phyloP scores from a whole-genome alignment of 1,140 invertebrate species.

The Leptopilina boulardi region DNA sequence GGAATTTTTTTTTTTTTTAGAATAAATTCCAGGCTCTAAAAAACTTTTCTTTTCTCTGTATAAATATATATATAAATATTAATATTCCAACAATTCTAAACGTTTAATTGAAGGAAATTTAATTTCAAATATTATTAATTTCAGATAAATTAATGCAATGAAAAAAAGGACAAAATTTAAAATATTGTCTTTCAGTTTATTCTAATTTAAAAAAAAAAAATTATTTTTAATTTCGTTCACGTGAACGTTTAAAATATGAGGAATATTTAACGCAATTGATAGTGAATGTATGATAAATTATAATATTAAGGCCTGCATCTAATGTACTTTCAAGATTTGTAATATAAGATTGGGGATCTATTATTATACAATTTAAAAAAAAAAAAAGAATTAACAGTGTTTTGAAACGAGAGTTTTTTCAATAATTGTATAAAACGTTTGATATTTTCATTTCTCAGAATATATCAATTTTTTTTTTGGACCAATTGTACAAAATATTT shows the following conservation, averaged over 20 bases:
- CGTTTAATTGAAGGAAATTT: no score
- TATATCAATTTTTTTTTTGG: neutral
- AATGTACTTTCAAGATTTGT: conserved; percentile 57
- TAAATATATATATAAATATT: conserved; percentile 59
- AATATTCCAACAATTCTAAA: conserved; percentile 22
- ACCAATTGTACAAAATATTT: conserved; percentile 57
- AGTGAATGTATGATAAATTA: conserved; percentile 53
- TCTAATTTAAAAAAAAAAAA: no score
- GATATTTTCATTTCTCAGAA: conserved; percentile 50
- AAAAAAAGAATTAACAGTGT: conserved; percentile 39
- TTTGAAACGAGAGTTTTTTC: neutral
- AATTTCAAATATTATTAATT: no score
- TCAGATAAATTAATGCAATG: no score
- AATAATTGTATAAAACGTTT: conserved; percentile 22
- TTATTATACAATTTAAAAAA: conserved; percentile 41
- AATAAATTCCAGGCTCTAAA: conserved; percentile 50
- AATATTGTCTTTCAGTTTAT: no score
- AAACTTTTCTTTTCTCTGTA: conserved; percentile 52
- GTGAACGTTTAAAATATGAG: no score
- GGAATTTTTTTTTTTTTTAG: neutral
- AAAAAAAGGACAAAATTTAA: no score
- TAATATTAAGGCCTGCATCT: conserved; percentile 42
- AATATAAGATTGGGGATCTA: conserved; percentile 55
- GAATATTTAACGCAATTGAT: conserved; percentile 43
- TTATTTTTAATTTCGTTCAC: no score